phyloP scores from a whole-genome alignment of 2,797 vertebrate genomes.

The Takifugu rubripes region DNA sequence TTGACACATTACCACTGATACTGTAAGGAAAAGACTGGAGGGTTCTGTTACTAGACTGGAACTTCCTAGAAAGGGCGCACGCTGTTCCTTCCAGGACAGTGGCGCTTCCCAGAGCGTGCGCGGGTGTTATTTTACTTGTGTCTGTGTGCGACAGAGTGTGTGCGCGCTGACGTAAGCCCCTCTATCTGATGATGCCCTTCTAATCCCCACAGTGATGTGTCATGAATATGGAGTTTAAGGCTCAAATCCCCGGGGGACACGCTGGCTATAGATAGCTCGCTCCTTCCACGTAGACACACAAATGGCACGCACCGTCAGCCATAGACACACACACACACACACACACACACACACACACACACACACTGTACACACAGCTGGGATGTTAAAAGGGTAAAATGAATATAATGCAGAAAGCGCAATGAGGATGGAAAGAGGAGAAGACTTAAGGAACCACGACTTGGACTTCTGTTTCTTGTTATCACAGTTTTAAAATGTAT shows the following conservation, averaged over 20 bases:
- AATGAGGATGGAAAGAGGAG: constrained; percentile 48
- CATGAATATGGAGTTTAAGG: constrained; percentile 84
- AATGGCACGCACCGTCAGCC: constrained; percentile 34
- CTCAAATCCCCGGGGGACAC: constrained; percentile 76
- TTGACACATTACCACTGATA: too few species aligned
- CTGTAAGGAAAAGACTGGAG: too few species aligned
- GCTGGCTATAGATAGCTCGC: constrained; percentile 77
- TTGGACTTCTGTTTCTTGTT: not conserved
- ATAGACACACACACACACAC: constrained; percentile 5
- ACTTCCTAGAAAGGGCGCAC: constrained; percentile 51
- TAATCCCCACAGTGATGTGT: constrained; percentile 85
- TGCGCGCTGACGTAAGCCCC: constrained; percentile 66
- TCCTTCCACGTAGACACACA: constrained; percentile 41
- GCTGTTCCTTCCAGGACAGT: constrained; percentile 41
- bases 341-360: constrained; percentile 15
- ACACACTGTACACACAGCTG: constrained; percentile 32
- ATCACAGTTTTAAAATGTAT: not conserved
- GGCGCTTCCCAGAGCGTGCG: constrained; percentile 30
- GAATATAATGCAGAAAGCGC: constrained; percentile 33
- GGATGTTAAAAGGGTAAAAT: constrained; percentile 39
- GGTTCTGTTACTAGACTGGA: constrained; percentile 5
- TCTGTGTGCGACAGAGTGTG: constrained; percentile 23
- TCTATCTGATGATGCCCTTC: constrained; percentile 75
- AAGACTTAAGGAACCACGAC: constrained; percentile 10
- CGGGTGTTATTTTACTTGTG: constrained; percentile 37